Evolutionary conservation across 2,797 vertebrate genomes (phyloP).

Genomic region (Danio aesculapii): DNA sequence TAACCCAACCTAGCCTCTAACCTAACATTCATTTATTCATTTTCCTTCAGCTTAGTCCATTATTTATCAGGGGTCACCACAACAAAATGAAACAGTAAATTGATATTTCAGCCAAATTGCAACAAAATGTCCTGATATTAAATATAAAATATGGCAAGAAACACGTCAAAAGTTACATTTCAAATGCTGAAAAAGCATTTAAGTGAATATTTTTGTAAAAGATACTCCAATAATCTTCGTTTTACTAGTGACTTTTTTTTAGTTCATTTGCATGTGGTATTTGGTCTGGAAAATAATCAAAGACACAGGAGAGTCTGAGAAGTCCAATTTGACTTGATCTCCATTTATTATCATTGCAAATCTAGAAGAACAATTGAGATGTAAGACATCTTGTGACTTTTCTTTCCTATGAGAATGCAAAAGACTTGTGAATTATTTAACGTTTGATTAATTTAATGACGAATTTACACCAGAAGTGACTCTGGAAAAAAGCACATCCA

Average conservation of each 20-base stretch:
- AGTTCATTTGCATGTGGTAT: neutral
- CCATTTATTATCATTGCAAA: neutral
- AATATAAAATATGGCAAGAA: too few relatives aligned
- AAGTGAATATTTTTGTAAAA: too few relatives aligned
- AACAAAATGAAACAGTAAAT: too few relatives aligned
- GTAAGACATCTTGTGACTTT: neutral
- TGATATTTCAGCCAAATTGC: too few relatives aligned
- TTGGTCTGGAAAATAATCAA: neutral
- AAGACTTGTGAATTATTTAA: conserved; percentile 18
- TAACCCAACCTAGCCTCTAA: too few relatives aligned
- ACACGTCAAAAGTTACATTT: too few relatives aligned
- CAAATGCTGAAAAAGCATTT: too few relatives aligned
- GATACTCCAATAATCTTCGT: too few relatives aligned
- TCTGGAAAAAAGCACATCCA: conserved; percentile 11
- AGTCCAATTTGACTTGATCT: neutral
- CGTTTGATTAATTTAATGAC: neutral
- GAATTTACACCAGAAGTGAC: neutral
- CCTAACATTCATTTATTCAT: too few relatives aligned
- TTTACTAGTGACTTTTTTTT: neutral
- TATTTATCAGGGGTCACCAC: too few relatives aligned
- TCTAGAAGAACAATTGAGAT: neutral
- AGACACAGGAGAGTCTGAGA: neutral
- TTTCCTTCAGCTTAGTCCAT: too few relatives aligned
- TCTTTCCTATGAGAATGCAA: conserved; percentile 10
- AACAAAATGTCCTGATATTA: too few relatives aligned